Evolutionary conservation across 2,888 invertebrate genomes (phyloP).

Genomic region (Choreutis nemorana): DNA sequence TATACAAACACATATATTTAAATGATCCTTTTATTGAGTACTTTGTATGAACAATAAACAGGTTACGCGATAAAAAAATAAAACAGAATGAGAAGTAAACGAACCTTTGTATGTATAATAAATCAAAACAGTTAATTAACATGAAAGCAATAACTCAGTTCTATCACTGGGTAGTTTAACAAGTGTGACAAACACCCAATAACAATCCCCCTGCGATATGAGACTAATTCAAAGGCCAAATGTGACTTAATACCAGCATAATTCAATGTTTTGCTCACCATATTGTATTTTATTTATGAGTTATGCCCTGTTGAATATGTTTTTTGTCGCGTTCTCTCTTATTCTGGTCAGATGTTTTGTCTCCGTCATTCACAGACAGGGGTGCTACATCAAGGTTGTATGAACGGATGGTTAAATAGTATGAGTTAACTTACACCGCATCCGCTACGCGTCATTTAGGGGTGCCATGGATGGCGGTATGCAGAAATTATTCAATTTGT

Average conservation of each 20-base stretch:
- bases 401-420: slow-evolving; percentile 64
- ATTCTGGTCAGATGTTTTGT: slow-evolving; percentile 26
- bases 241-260: slow-evolving; percentile 66
- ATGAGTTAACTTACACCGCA: slow-evolving; percentile 63
- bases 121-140: too few species aligned
- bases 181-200: slow-evolving; percentile 41
- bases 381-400: slow-evolving; percentile 52
- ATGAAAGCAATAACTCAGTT: slow-evolving; percentile 10
- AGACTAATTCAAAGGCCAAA: slow-evolving; percentile 65
- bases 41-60: too few species aligned
- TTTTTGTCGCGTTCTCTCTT: slow-evolving; percentile 25
- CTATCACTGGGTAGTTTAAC: slow-evolving; percentile 26
- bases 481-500: slow-evolving; percentile 9
- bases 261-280: slow-evolving; percentile 69
- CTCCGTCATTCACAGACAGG: slow-evolving; percentile 29
- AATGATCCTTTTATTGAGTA: too few species aligned
- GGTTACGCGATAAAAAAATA: too few species aligned
- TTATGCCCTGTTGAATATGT: slow-evolving; percentile 52
- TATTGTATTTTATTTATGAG: slow-evolving; percentile 69
- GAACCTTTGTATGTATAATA: too few species aligned
- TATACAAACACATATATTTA: too few species aligned
- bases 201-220: slow-evolving; percentile 38
- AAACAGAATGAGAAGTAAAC: too few species aligned
- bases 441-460: slow-evolving; percentile 58
- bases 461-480: slow-evolving; percentile 36